Evolutionary conservation across 2,113 vertebrate genomes (phyloP).

Genomic region (Strigops habroptila): DNA sequence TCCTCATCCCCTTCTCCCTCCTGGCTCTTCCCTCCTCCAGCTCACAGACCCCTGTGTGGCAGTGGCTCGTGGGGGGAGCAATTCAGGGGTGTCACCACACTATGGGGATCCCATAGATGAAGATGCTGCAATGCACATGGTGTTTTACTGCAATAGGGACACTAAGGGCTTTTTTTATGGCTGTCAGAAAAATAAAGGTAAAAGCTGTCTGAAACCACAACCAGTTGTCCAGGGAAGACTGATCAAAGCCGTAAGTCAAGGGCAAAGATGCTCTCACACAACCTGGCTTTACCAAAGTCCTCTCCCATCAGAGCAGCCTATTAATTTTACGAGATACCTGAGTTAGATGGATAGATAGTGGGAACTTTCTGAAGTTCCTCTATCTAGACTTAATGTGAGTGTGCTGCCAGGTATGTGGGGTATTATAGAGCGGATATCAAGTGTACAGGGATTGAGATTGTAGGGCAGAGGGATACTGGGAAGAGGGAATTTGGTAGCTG

Average conservation of each 20-base stretch:
- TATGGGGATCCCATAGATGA: neutral
- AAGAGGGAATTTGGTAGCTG: neutral
- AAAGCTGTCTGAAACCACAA: neutral
- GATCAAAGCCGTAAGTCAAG: neutral
- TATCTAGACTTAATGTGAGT: neutral
- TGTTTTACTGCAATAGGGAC: neutral
- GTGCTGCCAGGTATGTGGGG: rapidly evolving
- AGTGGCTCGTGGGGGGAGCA: neutral
- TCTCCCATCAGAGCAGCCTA: neutral
- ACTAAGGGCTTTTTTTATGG: neutral
- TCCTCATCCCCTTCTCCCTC: neutral
- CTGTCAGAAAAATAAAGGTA: neutral
- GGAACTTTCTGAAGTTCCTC: neutral
- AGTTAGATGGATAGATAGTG: neutral
- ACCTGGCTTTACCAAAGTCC: neutral
- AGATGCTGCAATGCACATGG: neutral
- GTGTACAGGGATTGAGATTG: neutral
- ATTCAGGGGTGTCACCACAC: neutral
- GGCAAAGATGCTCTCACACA: neutral
- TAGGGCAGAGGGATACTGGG: neutral
- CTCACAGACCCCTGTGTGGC: rapidly evolving
- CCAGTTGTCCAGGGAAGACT: neutral
- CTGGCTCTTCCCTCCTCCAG: neutral
- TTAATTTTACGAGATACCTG: neutral
- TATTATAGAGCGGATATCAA: neutral